A percentile compares a stretch with the other conserved stretches of the same genome.
phyloP scores from a whole-genome alignment of 2,113 vertebrate genomes.

The Cyprinodon tularosa region DNA sequence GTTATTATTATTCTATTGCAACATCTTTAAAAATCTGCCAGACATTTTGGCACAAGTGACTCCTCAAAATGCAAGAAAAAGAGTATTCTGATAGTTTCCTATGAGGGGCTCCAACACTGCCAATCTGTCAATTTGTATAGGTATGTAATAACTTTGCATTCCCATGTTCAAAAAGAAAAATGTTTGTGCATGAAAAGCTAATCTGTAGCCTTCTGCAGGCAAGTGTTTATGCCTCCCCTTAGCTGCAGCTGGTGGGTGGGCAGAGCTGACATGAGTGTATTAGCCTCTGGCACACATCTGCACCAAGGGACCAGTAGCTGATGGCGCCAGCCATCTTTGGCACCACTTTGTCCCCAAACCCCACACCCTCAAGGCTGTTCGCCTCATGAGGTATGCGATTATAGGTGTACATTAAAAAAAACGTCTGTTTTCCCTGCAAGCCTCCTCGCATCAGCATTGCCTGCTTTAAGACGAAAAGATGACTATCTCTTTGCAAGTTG shows the following conservation, averaged over 20 bases:
- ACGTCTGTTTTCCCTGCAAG: slow-evolving; percentile 31
- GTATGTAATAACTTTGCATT: not conserved
- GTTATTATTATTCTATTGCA: too few species aligned
- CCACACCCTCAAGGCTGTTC: slow-evolving; percentile 37
- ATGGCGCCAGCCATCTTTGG: slow-evolving; percentile 70
- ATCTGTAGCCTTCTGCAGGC: slow-evolving; percentile 37
- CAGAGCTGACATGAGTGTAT: slow-evolving; percentile 57
- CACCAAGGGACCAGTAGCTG: slow-evolving; percentile 66
- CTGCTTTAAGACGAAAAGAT: slow-evolving; percentile 18
- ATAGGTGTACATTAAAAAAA: slow-evolving; percentile 3
- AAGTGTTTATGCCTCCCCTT: slow-evolving; percentile 43
- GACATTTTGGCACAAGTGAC: not conserved
- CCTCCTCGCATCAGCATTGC: not conserved
- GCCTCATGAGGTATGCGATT: slow-evolving; percentile 25
- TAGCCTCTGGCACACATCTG: slow-evolving; percentile 64
- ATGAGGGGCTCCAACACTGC: not conserved
- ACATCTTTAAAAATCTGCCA: not conserved
- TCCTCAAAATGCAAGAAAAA: not conserved
- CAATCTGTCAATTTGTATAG: not conserved
- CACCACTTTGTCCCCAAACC: slow-evolving; percentile 42
- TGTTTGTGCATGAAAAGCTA: slow-evolving; percentile 30
- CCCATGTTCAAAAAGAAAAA: too few species aligned
- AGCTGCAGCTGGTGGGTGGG: slow-evolving; percentile 70
- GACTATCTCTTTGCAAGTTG: slow-evolving; percentile 58
- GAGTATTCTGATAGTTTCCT: not conserved